Conservation (phyloP, 2,797 vertebrate genomes). For the Sebastes cheni region DNA sequence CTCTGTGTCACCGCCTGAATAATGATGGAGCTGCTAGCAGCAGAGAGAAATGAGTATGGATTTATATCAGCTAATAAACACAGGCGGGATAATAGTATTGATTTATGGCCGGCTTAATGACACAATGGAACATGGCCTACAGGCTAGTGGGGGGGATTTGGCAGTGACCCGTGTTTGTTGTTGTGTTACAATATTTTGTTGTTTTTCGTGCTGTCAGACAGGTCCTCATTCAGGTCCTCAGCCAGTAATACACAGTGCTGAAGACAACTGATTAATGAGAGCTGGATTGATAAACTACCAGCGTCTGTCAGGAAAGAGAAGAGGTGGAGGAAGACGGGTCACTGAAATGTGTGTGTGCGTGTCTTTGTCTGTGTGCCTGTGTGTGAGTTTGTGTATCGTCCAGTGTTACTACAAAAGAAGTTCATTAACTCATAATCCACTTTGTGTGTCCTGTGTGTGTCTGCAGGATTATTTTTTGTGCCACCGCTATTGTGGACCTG, state of each 20-base stretch:
- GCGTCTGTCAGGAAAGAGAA: neutral
- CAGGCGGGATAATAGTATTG: conserved; percentile 58
- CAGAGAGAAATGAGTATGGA: conserved; percentile 51
- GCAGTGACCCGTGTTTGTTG: conserved; percentile 44
- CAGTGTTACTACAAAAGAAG: conserved; percentile 33
- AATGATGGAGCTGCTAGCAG: conserved; percentile 42
- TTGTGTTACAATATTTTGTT: conserved; percentile 46
- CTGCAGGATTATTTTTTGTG: conserved; percentile 27
- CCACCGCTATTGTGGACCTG: conserved; percentile 16
- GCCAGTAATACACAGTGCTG: conserved; percentile 10
- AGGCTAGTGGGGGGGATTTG: conserved; percentile 34
- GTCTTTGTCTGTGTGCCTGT: neutral
- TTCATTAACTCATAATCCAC: conserved; percentile 55
- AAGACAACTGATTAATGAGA: conserved; percentile 38
- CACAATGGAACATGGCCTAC: conserved; percentile 50
- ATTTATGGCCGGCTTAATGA: conserved; percentile 58
- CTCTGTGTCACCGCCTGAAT: conserved; percentile 33
- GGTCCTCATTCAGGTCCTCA: neutral
- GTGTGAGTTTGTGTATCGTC: neutral
- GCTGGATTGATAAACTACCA: neutral
- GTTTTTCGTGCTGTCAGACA: conserved; percentile 23
- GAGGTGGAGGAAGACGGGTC: neutral
- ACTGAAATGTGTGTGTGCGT: neutral
- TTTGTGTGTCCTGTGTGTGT: conserved; percentile 23
- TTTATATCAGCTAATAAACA: conserved; percentile 64